phyloP scores from a whole-genome alignment of 2,797 vertebrate species.

The Ctenochaetus hawaiiensis region DNA sequence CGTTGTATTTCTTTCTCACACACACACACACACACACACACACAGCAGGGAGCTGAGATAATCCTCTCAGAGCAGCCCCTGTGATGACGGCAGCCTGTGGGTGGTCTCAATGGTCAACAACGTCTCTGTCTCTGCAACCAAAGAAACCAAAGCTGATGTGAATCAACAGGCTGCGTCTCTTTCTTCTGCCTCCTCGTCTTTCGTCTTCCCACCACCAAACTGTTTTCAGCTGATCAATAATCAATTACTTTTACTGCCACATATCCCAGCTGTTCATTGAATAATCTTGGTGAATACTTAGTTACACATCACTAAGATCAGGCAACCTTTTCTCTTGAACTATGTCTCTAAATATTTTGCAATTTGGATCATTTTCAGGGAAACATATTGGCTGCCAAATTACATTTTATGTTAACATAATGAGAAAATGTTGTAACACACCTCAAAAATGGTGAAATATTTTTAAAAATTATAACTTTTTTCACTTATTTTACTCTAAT shows the following conservation, averaged over 20 bases:
- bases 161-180: conserved; percentile 20
- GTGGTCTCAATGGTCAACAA: conserved; percentile 61
- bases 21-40: conserved; percentile 43
- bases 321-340: too few relatives aligned
- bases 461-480: too few relatives aligned
- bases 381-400: too few relatives aligned
- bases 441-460: too few relatives aligned
- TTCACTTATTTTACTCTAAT: too few relatives aligned
- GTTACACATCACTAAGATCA: not conserved
- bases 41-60: conserved; percentile 48
- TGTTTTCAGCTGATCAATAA: not conserved
- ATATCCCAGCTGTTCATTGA: not conserved
- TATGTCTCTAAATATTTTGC: too few relatives aligned
- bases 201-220: not conserved
- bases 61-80: conserved; percentile 43
- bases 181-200: not conserved
- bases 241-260: not conserved
- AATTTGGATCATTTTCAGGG: too few relatives aligned
- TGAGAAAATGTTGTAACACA: too few relatives aligned
- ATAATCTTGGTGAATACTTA: not conserved
- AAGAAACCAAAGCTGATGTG: conserved; percentile 19
- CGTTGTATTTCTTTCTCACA: conserved; percentile 23
- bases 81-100: conserved; percentile 61
- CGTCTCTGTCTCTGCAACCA: conserved; percentile 6
- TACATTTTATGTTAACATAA: too few relatives aligned